Evolutionary conservation across 2,888 invertebrate genomes (phyloP), one percentile per base, ranked within the genome.

Genomic region (Glaucopsyche alexis): DNA sequence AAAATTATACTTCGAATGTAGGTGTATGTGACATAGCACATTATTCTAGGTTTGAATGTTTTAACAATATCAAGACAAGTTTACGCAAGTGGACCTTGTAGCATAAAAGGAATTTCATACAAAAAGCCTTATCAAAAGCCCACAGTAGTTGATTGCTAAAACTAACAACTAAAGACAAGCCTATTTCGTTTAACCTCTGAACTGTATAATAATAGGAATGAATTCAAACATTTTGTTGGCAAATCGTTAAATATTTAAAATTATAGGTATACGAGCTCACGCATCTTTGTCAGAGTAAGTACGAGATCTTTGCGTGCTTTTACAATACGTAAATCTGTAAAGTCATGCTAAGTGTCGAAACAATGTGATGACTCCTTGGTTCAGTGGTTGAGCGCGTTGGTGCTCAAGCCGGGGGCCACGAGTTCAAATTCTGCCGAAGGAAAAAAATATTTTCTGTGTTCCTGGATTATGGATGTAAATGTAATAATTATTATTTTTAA

Each of bases 51-150:
- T 38, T 60, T 38, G 60, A 38, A 29, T 0, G 13, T 47, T 47
- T 60, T 60, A 60, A 60, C 60, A 60, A 60, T 60, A 60, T 60
- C 42, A 45, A 40, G 16, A 19, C 16, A 13, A 45, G 4, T 45
- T 66, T 66, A 16, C 66, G 66, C 66, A 67, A 67, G 66, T 6
- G 40, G 16, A 42, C 45, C 42, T 66, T 66, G 66, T 66, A 16
- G 11, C 66, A 45, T 19, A 42, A 7, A 42, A 11, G 67, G 45
- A 67, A 42, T 67, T 67, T 29, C 60, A 29, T 67, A 45, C 67
- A 45, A 67, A 67, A 67, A 45, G 45, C 67, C 67, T 16, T 45
- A 45, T 45, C 11, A 55, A 67, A 13, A 42, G 67, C 67, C 67
- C 45, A 45, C 42, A 45, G 16, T 67, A 67, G 45, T 42, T 0